A percentile compares a stretch with the other conserved stretches of the same genome.
phyloP scores from a whole-genome alignment of 1,140 invertebrate genomes.

The Monochamus saltuarius region DNA sequence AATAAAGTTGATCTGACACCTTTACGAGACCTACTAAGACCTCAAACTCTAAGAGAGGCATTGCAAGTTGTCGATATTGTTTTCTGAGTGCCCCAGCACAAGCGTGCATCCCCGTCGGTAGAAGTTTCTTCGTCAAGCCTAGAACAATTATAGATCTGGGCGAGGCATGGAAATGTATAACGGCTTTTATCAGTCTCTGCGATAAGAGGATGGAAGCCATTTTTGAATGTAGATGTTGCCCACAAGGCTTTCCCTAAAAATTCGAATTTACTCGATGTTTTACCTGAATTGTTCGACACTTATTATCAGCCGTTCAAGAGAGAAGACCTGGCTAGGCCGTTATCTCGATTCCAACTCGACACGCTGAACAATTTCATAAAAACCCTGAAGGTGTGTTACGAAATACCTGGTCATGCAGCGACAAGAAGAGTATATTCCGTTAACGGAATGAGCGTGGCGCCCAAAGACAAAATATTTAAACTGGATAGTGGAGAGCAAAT shows the following conservation, averaged over 20 bases:
- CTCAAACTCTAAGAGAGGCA: conserved; percentile 61
- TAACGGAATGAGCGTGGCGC: conserved; percentile 51
- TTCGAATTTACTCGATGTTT: conserved; percentile 46
- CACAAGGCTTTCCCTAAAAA: conserved; percentile 59
- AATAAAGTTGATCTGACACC: conserved; percentile 29
- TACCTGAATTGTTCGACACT: conserved; percentile 41
- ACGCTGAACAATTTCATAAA: conserved; percentile 31
- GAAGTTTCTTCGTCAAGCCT: conserved; percentile 52
- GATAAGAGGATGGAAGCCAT: conserved; percentile 70
- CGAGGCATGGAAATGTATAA: conserved; percentile 66
- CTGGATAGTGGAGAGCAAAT: conserved; percentile 42
- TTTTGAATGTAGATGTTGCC: conserved; percentile 72
- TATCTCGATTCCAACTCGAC: conserved; percentile 6
- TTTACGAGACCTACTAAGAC: conserved; percentile 16
- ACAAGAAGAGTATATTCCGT: conserved; percentile 56
- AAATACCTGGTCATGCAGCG: conserved; percentile 52
- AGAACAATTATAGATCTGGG: conserved; percentile 30
- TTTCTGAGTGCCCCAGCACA: conserved; percentile 62
- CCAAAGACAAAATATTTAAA: conserved; percentile 51
- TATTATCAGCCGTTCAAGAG: neutral
- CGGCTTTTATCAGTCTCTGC: conserved; percentile 73
- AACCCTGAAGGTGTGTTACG: conserved; percentile 50
- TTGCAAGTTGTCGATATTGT: conserved; percentile 83
- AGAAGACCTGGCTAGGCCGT: neutral
- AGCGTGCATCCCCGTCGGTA: conserved; percentile 50